Evolutionary conservation across 2,113 vertebrate genomes (phyloP), one percentile per base, ranked within the genome.

Genomic region (Galbula dea): DNA sequence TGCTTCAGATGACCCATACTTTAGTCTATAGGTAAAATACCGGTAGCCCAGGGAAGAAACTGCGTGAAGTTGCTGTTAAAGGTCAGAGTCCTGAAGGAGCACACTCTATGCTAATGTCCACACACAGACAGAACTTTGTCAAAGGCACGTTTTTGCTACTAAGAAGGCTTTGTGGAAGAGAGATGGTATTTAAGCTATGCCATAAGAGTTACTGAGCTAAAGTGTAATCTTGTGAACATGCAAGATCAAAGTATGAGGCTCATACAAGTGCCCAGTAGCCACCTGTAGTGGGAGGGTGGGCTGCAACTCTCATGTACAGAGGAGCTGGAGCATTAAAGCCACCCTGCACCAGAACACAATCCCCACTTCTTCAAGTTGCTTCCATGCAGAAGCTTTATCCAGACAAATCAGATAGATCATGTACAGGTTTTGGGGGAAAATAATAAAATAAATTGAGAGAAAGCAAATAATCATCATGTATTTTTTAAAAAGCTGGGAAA

Each of bases 11-110:
- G 8, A 62, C 24, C 16, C 12, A n/a, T 46, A 26, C 11, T 54
- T n/a, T n/a, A 69, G 6, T 52, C 14, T 36, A 36, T 5, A 79
- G 36, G n/a, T 13, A 65, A 90, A 86, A 89, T 12, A 22, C 0
- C 0, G 6, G 5, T 21, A 32, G 34, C 73, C 45, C n/a, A 43
- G 1, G n/a, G 12, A 55, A 19, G 14, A 9, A 36, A 36, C 8
- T 29, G 3, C n/a, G 32, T 37, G 15, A 72, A 51, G 16, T 3
- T 72, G 24, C 24, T 62, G 13, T 13, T 29, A 49, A 26, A 3
- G 23, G 24, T 32, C 36, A 39, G 48, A 69, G 48, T 11, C 36
- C 51, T 45, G 39, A 61, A 71, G 39, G 4, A 77, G 4, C 10
- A 39, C 32, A 45, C 6, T 22, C 37, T n/a, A 10, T 4, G 1